phyloP scores from a whole-genome alignment of 2,797 vertebrate genomes.

The Glyptemys insculpta region DNA sequence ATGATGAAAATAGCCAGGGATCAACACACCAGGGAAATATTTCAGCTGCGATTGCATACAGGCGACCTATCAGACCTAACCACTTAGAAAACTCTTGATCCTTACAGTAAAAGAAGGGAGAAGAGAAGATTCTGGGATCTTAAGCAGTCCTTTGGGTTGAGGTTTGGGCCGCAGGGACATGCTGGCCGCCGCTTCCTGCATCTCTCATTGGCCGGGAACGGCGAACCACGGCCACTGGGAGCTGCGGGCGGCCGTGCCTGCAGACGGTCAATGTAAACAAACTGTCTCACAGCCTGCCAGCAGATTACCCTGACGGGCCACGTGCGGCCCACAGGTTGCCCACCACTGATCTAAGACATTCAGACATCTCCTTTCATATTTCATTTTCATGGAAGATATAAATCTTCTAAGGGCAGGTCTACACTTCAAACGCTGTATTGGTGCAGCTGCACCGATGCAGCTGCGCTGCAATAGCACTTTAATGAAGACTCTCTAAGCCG shows the following conservation, averaged over 20 bases:
- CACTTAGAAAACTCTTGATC: not conserved
- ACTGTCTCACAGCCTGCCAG: no score
- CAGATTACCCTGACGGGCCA: no score
- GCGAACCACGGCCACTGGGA: no score
- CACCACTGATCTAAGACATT: not conserved
- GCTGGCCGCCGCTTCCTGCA: no score
- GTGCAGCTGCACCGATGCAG: no score
- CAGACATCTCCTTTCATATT: not conserved
- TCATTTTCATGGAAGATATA: not conserved
- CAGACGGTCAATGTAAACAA: no score
- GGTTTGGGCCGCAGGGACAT: not conserved
- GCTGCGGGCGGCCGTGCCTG: no score
- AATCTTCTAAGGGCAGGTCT: not conserved
- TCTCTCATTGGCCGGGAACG: no score
- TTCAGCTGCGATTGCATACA: not conserved
- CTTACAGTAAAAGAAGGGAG: not conserved
- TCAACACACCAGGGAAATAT: not conserved
- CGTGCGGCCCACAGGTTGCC: no score
- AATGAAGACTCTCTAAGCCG: not conserved
- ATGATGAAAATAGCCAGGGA: not conserved
- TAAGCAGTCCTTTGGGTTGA: not conserved
- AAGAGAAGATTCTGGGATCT: not conserved
- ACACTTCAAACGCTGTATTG: not conserved
- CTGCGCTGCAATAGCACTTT: not conserved
- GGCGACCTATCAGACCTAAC: slow-evolving; percentile 1